Conservation (phyloP, 1,140 invertebrate genomes). For the Drusus annulatus region DNA sequence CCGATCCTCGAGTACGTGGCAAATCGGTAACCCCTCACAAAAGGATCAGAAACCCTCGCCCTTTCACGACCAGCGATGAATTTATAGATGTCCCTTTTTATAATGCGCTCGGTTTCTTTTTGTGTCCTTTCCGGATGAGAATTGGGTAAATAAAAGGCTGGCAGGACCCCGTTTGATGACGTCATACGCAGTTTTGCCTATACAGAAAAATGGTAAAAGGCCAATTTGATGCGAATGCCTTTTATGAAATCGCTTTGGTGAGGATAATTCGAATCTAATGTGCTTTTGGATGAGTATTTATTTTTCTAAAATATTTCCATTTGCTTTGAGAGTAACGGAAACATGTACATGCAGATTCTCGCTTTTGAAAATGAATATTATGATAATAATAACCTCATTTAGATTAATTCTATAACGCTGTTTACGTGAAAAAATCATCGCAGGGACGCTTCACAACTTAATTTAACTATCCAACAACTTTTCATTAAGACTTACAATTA, state of each 20-base stretch:
- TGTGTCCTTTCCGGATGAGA: background rate
- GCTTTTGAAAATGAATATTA: no score
- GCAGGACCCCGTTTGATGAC: slow-evolving; percentile 26
- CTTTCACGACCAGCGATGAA: background rate
- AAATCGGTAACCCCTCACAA: background rate
- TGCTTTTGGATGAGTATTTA: background rate
- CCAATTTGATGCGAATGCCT: slow-evolving; percentile 19
- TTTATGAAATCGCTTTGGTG: slow-evolving; percentile 11
- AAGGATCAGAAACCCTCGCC: background rate
- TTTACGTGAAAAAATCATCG: no score
- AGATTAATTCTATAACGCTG: no score
- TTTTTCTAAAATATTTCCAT: no score
- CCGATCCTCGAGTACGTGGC: background rate
- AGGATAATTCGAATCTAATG: slow-evolving; percentile 23
- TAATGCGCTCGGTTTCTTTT: background rate
- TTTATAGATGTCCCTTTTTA: background rate
- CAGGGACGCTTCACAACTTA: no score
- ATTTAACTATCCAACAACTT: no score
- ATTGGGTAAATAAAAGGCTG: background rate
- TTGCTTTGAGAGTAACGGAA: no score
- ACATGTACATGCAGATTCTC: no score
- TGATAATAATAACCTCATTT: no score
- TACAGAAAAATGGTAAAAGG: slow-evolving; percentile 26
- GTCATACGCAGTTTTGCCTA: slow-evolving; percentile 31
- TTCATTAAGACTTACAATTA: no score